phyloP scores from a whole-genome alignment of 2,113 vertebrate genomes.

The Podiceps cristatus region DNA sequence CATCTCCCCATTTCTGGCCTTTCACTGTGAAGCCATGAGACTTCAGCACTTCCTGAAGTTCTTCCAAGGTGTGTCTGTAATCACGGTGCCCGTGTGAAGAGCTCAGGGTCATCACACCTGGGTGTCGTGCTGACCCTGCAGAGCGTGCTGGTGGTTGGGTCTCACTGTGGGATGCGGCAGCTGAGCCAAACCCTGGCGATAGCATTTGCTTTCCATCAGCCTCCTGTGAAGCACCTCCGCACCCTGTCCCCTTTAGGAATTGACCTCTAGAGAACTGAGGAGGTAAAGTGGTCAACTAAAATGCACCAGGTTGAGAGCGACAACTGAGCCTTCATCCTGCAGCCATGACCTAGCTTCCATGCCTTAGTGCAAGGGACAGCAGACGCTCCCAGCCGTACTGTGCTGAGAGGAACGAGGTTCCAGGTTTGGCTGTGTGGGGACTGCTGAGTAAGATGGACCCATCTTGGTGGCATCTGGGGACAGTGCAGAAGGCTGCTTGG shows the following conservation, averaged over 20 bases:
- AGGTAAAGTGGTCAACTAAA: not conserved
- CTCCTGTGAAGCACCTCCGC: rapidly evolving
- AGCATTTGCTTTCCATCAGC: not conserved
- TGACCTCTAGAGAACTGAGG: not conserved
- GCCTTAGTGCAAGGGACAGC: not conserved
- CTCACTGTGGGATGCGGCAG: not conserved
- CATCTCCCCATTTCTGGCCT: not conserved
- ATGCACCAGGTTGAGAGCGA: not conserved
- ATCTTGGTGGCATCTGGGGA: not conserved
- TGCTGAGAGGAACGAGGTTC: rapidly evolving
- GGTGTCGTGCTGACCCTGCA: not conserved
- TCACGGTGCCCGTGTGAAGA: rapidly evolving
- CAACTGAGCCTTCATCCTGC: rapidly evolving
- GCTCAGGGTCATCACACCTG: not conserved
- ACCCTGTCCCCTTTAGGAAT: not conserved
- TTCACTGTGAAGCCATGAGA: not conserved
- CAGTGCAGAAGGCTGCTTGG: not conserved
- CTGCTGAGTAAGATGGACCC: not conserved
- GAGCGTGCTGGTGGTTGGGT: not conserved
- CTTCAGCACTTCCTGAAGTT: not conserved
- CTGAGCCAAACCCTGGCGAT: not conserved
- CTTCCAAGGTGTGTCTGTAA: not conserved
- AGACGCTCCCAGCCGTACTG: not conserved
- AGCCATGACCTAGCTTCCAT: not conserved
- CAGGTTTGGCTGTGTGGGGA: rapidly evolving